These are phyloP conservation scores for Asobara japonica DNA, from an alignment of 1,140 invertebrate species.

Conservation along the genomic window DNA sequence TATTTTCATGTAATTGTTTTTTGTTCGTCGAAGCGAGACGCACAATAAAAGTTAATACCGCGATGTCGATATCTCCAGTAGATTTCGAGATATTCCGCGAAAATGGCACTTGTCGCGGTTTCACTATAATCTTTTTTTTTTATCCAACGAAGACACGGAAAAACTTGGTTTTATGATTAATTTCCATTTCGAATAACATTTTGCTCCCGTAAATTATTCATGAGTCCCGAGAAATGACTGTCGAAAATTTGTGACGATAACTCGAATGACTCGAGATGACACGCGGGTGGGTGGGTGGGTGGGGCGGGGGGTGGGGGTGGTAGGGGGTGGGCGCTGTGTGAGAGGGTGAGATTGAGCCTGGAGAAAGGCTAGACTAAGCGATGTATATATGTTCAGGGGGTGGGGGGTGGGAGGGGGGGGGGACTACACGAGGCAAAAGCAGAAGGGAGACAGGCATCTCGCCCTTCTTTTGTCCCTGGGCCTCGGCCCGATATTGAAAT, in stretches of 20 bases:
- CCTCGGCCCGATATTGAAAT: slow-evolving; percentile 68
- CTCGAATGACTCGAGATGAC: slow-evolving; percentile 1
- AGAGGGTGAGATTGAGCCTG: slow-evolving; percentile 48
- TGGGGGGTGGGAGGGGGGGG: background rate
- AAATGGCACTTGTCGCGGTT: too few relatives aligned
- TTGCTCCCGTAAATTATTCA: slow-evolving; percentile 24
- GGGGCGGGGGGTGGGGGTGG: slow-evolving; percentile 33
- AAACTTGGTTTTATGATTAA: background rate
- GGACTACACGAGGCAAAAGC: slow-evolving; percentile 56
- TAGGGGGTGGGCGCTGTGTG: slow-evolving; percentile 15
- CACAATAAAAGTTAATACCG: too few relatives aligned
- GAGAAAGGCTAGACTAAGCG: slow-evolving; percentile 49
- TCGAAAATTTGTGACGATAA: slow-evolving; percentile 28
- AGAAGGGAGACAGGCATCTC: slow-evolving; percentile 66
- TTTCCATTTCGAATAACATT: background rate
- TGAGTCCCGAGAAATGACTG: slow-evolving; percentile 32
- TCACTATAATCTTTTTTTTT: too few relatives aligned
- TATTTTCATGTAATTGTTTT: too few relatives aligned
- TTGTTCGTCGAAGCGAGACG: too few relatives aligned
- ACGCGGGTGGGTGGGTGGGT: slow-evolving; percentile 25
- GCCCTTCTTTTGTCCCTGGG: slow-evolving; percentile 68
- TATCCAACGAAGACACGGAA: too few relatives aligned
- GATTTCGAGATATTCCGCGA: too few relatives aligned
- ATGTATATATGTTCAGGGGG: background rate
- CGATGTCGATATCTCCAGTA: too few relatives aligned